Evolutionary conservation across 2,113 vertebrate species (phyloP).

Genomic region (Corythaixoides concolor): DNA sequence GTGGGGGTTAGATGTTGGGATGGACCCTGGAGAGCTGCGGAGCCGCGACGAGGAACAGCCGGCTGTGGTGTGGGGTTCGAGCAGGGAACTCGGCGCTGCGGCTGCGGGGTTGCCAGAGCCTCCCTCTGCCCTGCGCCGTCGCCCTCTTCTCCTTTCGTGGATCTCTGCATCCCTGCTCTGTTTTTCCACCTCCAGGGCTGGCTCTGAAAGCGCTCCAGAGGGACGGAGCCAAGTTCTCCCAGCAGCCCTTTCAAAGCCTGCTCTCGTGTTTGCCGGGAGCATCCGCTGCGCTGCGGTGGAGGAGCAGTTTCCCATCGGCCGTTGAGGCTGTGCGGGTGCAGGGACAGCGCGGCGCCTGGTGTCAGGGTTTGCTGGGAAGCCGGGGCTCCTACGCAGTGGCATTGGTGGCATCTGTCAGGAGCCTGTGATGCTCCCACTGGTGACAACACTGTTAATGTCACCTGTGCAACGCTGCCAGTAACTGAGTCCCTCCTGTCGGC

Average conservation of each 20-base stretch:
- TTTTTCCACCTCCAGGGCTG: neutral
- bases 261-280: neutral
- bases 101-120: neutral
- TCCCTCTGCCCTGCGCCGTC: neutral
- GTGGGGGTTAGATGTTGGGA: rapidly evolving
- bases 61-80: rapidly evolving
- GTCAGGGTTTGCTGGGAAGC: too few species aligned
- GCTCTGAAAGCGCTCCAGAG: neutral
- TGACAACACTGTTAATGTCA: neutral
- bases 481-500: rapidly evolving
- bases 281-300: neutral
- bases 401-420: neutral
- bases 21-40: neutral
- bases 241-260: neutral
- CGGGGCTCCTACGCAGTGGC: rapidly evolving
- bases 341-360: neutral
- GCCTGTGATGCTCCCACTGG: rapidly evolving
- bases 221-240: neutral
- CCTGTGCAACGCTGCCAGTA: rapidly evolving
- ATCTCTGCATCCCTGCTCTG: neutral
- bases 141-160: neutral
- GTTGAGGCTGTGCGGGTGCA: neutral
- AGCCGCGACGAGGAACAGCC: neutral
- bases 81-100: rapidly evolving
- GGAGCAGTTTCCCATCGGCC: neutral